These are phyloP conservation scores for Caranx ignobilis DNA, from an alignment of 2,113 vertebrate genomes.

Conservation along the genomic window DNA sequence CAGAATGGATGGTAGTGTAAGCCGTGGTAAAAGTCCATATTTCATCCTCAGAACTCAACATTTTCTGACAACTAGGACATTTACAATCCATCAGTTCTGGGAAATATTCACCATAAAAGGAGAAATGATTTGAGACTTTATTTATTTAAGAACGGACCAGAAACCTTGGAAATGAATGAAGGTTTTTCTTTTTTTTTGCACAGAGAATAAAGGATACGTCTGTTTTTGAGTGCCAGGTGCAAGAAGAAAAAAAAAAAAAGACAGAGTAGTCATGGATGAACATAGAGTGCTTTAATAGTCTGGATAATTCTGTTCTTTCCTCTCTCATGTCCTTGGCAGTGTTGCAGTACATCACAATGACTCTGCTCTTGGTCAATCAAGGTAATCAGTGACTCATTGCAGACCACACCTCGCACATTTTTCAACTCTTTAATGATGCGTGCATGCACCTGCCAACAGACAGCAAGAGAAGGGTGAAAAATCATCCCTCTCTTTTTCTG, in stretches of 20 bases:
- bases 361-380: conserved; percentile 43
- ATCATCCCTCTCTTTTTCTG: conserved; percentile 41
- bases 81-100: conserved; percentile 27
- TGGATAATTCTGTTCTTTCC: conserved; percentile 22
- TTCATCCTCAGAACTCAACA: conserved; percentile 4
- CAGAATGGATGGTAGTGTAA: neutral
- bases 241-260: neutral
- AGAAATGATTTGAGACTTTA: conserved; percentile 18
- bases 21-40: conserved; percentile 6
- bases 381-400: conserved; percentile 67
- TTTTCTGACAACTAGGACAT: conserved; percentile 26
- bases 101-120: neutral
- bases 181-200: neutral
- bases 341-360: conserved; percentile 40
- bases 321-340: conserved; percentile 36
- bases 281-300: conserved; percentile 4
- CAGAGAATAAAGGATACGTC: neutral
- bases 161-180: conserved; percentile 26
- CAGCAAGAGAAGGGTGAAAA: conserved; percentile 37
- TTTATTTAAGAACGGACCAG: neutral
- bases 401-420: conserved; percentile 46
- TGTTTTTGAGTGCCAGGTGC: neutral
- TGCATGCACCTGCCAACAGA: conserved; percentile 57
- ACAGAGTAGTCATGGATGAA: conserved; percentile 5
- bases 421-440: conserved; percentile 72